A percentile compares a stretch with the other conserved stretches of the same genome.
Evolutionary conservation across 2,113 vertebrate species (phyloP).

Genomic region (Otolemur garnettii): DNA sequence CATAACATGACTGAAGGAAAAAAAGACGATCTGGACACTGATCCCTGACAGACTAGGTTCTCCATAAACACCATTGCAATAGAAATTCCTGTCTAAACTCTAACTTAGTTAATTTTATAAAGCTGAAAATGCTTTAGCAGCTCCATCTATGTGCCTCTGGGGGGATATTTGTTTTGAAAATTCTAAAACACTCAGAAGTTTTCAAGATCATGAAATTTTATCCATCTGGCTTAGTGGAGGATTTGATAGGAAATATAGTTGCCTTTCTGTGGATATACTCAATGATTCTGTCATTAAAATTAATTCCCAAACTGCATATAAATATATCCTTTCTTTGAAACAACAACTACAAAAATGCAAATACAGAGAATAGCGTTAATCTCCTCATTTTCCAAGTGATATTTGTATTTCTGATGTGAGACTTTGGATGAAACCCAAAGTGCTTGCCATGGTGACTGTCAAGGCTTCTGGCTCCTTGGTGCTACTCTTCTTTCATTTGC

Average conservation of each 20-base stretch:
- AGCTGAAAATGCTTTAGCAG: neutral
- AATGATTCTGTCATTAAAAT: constrained; percentile 62
- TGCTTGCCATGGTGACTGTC: neutral
- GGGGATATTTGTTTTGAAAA: constrained; percentile 61
- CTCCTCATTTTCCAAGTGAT: neutral
- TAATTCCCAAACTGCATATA: neutral
- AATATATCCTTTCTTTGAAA: constrained; percentile 54
- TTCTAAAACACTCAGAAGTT: constrained; percentile 50
- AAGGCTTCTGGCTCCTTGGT: neutral
- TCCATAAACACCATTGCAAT: neutral
- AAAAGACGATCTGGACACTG: neutral
- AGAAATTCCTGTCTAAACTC: neutral
- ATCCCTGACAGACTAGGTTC: neutral
- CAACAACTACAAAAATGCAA: constrained; percentile 17
- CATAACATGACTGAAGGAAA: neutral
- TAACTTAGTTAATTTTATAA: constrained; percentile 28
- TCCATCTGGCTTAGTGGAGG: constrained; percentile 21
- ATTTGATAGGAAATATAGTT: constrained; percentile 51
- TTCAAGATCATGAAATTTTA: constrained; percentile 68
- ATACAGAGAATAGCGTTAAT: neutral
- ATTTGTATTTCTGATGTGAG: neutral
- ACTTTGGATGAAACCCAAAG: neutral
- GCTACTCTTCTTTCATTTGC: neutral
- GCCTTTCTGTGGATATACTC: constrained; percentile 1
- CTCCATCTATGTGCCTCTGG: neutral